Conservation (phyloP, 2,888 invertebrate genomes). For the Galerucella nymphaeae region DNA sequence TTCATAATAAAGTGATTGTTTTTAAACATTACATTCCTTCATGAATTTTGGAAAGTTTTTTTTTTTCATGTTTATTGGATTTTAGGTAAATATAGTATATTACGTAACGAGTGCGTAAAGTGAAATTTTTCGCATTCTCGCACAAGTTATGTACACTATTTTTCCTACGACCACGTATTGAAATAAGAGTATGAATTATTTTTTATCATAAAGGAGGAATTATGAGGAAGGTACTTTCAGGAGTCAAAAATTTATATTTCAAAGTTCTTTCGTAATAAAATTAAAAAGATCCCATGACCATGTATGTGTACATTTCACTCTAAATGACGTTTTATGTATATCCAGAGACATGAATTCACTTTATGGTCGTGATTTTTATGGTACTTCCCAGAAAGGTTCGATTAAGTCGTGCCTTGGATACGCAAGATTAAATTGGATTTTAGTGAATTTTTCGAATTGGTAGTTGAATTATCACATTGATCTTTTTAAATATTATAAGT, state of each 20-base stretch:
- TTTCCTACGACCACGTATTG: too few relatives aligned
- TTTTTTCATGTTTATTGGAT: too few relatives aligned
- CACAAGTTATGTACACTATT: too few relatives aligned
- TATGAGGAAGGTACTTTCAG: too few relatives aligned
- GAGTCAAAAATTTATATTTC: background rate
- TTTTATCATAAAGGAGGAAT: too few relatives aligned
- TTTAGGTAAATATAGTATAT: too few relatives aligned
- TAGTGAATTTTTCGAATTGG: background rate
- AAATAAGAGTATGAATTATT: too few relatives aligned
- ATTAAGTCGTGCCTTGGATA: slow-evolving; percentile 16
- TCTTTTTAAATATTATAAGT: background rate
- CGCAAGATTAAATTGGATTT: slow-evolving; percentile 13
- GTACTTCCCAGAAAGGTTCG: slow-evolving; percentile 14
- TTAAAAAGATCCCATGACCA: slow-evolving; percentile 15
- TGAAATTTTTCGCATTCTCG: too few relatives aligned
- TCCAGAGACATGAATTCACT: slow-evolving; percentile 8
- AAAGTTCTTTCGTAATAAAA: background rate
- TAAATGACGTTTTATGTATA: slow-evolving; percentile 13
- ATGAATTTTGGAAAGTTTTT: too few relatives aligned
- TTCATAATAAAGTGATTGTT: too few relatives aligned
- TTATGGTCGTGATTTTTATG: slow-evolving; percentile 20
- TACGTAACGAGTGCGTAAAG: too few relatives aligned
- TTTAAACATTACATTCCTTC: too few relatives aligned
- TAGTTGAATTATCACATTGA: background rate
- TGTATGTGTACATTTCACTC: slow-evolving; percentile 6